These are phyloP conservation scores for Heliocidaris erythrogramma DNA, from an alignment of 35 echinoderm and acorn worm genomes.

Conservation along the genomic window DNA sequence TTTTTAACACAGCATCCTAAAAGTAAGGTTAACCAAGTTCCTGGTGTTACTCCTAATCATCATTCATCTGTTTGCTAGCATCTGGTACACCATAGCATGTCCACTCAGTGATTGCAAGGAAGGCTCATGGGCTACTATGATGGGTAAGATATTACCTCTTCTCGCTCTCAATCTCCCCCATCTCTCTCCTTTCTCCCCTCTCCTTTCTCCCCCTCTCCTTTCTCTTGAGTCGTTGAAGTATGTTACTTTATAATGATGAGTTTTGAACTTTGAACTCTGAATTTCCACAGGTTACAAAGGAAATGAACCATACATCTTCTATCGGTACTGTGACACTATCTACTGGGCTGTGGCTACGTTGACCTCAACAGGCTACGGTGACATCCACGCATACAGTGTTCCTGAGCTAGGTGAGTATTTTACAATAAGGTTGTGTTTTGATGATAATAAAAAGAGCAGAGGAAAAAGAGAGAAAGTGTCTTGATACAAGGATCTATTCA, in stretches of 20 bases:
- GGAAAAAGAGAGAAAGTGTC: too few species aligned
- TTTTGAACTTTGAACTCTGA: background rate
- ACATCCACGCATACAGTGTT: slow-evolving; percentile 83
- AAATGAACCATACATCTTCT: background rate
- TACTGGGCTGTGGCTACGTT: slow-evolving; percentile 98
- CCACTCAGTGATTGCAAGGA: slow-evolving; percentile 64
- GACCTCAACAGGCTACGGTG: slow-evolving; percentile 96
- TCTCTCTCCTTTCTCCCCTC: background rate
- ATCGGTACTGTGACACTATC: slow-evolving; percentile 81
- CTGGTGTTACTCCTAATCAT: slow-evolving; percentile 82
- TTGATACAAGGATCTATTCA: too few species aligned
- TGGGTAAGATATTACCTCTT: slow-evolving; percentile 54
- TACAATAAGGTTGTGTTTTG: too few species aligned
- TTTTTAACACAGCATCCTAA: slow-evolving; percentile 72
- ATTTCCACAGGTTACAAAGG: slow-evolving; percentile 51
- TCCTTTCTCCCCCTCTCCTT: background rate
- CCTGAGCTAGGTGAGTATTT: slow-evolving; percentile 83
- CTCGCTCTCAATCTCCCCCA: too few species aligned
- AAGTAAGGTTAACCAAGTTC: slow-evolving; percentile 85
- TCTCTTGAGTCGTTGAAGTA: background rate
- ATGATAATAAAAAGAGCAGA: too few species aligned
- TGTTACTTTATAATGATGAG: too few species aligned
- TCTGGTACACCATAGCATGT: slow-evolving; percentile 94
- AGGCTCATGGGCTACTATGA: slow-evolving; percentile 64
- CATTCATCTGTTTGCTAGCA: slow-evolving; percentile 92